Evolutionary conservation across 2,797 vertebrate genomes (phyloP), one percentile per base, ranked within the genome.

Genomic region (Coluber constrictor): DNA sequence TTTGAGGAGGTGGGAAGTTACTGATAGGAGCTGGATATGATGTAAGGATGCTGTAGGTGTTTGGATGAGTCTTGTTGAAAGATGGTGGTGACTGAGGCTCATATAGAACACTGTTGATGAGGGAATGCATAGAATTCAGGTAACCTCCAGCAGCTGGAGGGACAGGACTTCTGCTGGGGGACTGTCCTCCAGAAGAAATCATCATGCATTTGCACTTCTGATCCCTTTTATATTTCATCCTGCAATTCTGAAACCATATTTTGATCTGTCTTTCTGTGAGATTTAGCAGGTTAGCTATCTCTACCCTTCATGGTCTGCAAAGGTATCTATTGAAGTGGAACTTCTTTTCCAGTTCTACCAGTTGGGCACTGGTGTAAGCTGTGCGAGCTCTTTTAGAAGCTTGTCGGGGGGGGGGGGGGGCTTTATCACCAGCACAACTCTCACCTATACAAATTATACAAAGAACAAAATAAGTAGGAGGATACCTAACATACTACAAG

Each of bases 181-280:
- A 99, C 97, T 99, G 99, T 93, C 98, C 98, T 87, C 99, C 99
- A 12, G 99, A 99, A 93, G 99, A 99, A 60, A 98, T 99, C 98
- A 99, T 98, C 99, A 99, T 99, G 86, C 99, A 98, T 89, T 99
- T 98, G 86, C 99, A 98, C 96, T 99, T 99, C 97, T 99, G 99
- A 98, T 99, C 99, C 97, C 99, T 99, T 98, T 99, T 99, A 97
- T 99, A 99, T 95, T 99, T 99, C 99, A 99, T 99, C 96, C 99
- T 98, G 94, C 99, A 98, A 96, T 99, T 99, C 97, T 99, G 99
- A 97, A 99, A 99, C 99, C 99, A 99, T 96, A 99, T 99, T 97
- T 99, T 99, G 96, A 99, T 99, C 98, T 99, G 99, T 97, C 99
- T 98, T 97, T 99, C 99, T 0, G 99, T 99, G 96, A 99, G 98